Evolutionary conservation across 1,140 invertebrate species (phyloP), one percentile per base, ranked within the genome.

Genomic region (Drosophila trapezifrons): DNA sequence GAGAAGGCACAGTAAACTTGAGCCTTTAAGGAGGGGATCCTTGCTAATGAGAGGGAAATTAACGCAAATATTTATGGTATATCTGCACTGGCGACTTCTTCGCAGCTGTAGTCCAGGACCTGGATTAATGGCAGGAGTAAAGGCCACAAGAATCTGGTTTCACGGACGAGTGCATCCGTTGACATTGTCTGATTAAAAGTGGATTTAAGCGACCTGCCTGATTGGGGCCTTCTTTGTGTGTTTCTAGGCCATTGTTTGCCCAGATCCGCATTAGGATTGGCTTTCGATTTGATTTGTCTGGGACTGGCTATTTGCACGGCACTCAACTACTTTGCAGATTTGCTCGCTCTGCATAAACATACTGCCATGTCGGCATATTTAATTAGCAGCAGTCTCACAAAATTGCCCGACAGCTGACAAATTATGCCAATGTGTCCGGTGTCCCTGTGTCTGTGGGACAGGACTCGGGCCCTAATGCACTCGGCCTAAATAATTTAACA

Each of bases 401-500:
- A 76, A 78, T 78, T 62, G 65, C 51, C 74, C 74, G 75, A 73
- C 83, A 86, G 71, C 62, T 79, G 66, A 78, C 76, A 83, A 85
- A 81, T 84, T 84, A 77, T 76, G 73, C 62, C 77, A 74, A 35
- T 67, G 56, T 32, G 43, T 49, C 18, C 3, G 38, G 43, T 69
- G 45, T 20, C 25, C 25, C 18, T 38, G 17, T 73, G 71, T 35
- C 38, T 69, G 65, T 51, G 59, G 43, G 55, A 54, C 35, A 43
- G 55, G 49, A 62, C 32, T 59, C 37, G 55, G 56, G 45, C 79
- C 77, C 84, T 87, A 87, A 87, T 87, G 83, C 84, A 89, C 67
- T 89, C 66, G 56, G 52, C 67, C 84, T 87, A 76, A 89, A 87
- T 87, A 77, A 87, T 87, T 89, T 66, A 87, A 47, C 51, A 57